Evolutionary conservation across 2,888 invertebrate species (phyloP).

Genomic region (Cheilosia variabilis): DNA sequence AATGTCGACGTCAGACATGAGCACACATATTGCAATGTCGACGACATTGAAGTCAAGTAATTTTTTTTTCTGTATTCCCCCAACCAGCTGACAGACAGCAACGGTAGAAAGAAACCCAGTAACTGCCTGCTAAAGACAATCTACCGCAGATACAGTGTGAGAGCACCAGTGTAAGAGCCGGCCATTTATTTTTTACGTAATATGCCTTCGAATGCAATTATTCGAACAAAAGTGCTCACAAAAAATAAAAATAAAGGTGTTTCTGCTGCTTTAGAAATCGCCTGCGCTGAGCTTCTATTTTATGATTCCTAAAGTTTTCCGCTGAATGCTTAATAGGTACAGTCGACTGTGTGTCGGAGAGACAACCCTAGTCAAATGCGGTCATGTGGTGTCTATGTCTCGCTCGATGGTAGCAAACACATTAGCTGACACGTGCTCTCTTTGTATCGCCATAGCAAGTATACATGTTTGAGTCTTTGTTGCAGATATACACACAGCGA

Average conservation of each 20-base stretch:
- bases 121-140: constrained; percentile 23
- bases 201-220: constrained; percentile 55
- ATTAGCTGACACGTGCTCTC: constrained; percentile 60
- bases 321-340: constrained; percentile 67
- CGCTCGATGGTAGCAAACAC: constrained; percentile 13
- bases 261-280: constrained; percentile 62
- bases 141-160: constrained; percentile 1
- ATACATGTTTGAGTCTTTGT: constrained; percentile 28
- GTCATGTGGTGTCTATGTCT: constrained; percentile 17
- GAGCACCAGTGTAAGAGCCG: constrained; percentile 22
- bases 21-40: constrained; percentile 39
- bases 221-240: constrained; percentile 55
- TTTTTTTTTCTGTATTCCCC: constrained; percentile 19
- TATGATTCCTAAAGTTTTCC: constrained; percentile 71
- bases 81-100: constrained; percentile 41
- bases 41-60: constrained; percentile 62
- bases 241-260: constrained; percentile 53
- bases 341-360: background rate
- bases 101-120: background rate
- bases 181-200: constrained; percentile 58
- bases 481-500: constrained; percentile 15
- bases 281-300: constrained; percentile 67
- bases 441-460: constrained; percentile 47
- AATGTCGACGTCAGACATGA: constrained; percentile 33
- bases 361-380: constrained; percentile 43